Evolutionary conservation across 2,113 vertebrate species (phyloP), one percentile per base, ranked within the genome.

Genomic region (Barbus barbus): DNA sequence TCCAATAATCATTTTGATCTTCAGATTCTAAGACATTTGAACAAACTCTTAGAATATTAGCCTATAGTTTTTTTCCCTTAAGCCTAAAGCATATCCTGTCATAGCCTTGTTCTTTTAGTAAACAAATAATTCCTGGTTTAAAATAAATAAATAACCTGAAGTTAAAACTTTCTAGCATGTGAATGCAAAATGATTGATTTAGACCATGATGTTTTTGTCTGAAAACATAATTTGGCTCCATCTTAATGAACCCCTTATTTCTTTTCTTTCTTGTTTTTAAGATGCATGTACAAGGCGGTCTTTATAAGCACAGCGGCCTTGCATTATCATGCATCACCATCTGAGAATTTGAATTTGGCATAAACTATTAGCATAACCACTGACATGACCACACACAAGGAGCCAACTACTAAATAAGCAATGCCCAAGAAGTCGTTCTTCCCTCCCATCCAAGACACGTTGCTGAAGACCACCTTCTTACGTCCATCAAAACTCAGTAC

Each of bases 401-500:
- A 95, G 5, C 97, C 97, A 0, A 94, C 90, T 5, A 95, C 94
- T 11, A 97, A 91, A 85, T 97, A 97, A 38, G 96, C 95, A 41
- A 98, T 95, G 63, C 97, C 97, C 82, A 97, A 88, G 90, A 98
- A 98, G 3, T 96, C 91, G 44, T 97, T 97, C 90, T 95, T 96
- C 77, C 96, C 96, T 6, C 96, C 96, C 96, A 97, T 98, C 97
- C 96, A 98, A 3, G 96, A 96, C 63, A 97, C 93, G 24, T 95
- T 97, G 92, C 96, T 97, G 79, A 98, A 91, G 20, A 96, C 93
- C 63, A 97, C 84, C 83, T 91, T 95, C 92, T 98, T 98, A 63
- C 41, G 93, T 24, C 96, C 96, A 0, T 73, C 74, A 84, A 97
- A 98, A 61, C 46, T 81, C 26, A 84, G 2, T 41, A 97, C 97